phyloP scores from a whole-genome alignment of 1,140 invertebrate species.

The Drosophila chauvacae region DNA sequence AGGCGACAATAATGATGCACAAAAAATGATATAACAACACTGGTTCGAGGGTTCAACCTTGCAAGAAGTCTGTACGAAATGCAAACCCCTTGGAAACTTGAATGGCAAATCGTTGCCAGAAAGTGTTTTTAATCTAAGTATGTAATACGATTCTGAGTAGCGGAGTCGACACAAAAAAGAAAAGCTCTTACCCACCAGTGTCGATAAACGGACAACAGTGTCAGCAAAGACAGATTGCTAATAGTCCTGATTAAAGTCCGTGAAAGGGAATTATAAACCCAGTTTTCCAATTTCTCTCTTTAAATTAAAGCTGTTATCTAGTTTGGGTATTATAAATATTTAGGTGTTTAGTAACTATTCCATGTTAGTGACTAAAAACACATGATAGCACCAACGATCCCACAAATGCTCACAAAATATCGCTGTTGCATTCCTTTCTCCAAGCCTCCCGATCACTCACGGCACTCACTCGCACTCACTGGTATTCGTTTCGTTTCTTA shows the following conservation, averaged over 20 bases:
- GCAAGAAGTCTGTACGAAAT: background rate
- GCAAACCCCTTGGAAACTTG: background rate
- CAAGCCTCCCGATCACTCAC: constrained; percentile 33
- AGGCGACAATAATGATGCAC: constrained; percentile 10
- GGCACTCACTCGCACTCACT: constrained; percentile 2
- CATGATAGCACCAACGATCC: constrained; percentile 1
- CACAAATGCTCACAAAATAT: background rate
- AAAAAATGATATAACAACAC: background rate
- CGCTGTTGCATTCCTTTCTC: background rate
- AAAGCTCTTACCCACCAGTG: too few relatives aligned
- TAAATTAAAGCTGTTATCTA: background rate
- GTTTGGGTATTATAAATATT: background rate
- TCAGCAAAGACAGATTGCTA: too few relatives aligned
- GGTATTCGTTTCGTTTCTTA: constrained; percentile 30
- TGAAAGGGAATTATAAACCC: background rate
- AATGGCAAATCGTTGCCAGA: background rate
- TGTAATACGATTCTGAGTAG: too few relatives aligned
- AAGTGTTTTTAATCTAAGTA: background rate
- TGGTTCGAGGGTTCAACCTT: background rate
- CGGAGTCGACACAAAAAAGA: too few relatives aligned
- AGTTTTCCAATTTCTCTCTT: background rate
- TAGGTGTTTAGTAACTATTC: background rate
- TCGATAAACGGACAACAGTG: too few relatives aligned
- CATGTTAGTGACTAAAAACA: background rate
- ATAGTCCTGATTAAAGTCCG: too few relatives aligned